A percentile compares a stretch with the other conserved stretches of the same genome.
Evolutionary conservation across 2,113 vertebrate genomes (phyloP).

Genomic region (Mastomys natalensis): DNA sequence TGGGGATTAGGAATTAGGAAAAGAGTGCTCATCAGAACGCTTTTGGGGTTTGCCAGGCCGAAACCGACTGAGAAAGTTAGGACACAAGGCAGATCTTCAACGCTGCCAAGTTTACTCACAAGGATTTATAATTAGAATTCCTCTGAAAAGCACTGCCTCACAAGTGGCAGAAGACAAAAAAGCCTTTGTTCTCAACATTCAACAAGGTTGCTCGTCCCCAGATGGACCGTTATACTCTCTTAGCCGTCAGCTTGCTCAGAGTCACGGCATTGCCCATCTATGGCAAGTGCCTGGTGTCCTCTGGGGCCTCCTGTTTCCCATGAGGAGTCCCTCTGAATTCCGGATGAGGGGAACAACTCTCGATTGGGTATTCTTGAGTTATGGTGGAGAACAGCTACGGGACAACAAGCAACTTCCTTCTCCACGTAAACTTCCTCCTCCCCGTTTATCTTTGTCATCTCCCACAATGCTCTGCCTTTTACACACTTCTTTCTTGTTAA

Average conservation of each 20-base stretch:
- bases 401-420: not conserved
- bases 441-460: constrained; percentile 12
- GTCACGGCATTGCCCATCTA: rapidly evolving
- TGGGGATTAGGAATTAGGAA: constrained; percentile 81
- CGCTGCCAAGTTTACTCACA: constrained; percentile 77
- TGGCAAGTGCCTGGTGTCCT: not conserved
- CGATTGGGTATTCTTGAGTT: not conserved
- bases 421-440: not conserved
- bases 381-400: not conserved
- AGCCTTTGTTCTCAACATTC: constrained; percentile 53
- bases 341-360: not conserved
- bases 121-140: constrained; percentile 80
- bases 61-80: constrained; percentile 81
- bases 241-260: not conserved
- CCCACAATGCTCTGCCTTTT: not conserved
- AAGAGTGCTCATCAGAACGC: constrained; percentile 73
- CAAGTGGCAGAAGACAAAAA: constrained; percentile 66
- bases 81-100: constrained; percentile 74
- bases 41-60: constrained; percentile 79
- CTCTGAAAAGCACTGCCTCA: constrained; percentile 66
- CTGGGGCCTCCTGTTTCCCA: not conserved
- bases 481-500: not conserved
- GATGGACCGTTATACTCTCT: not conserved
- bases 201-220: not conserved
- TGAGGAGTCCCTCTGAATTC: constrained; percentile 31